Evolutionary conservation across 1,140 invertebrate species (phyloP), one percentile per base, ranked within the genome.

Genomic region (Xylocopa sonorina): DNA sequence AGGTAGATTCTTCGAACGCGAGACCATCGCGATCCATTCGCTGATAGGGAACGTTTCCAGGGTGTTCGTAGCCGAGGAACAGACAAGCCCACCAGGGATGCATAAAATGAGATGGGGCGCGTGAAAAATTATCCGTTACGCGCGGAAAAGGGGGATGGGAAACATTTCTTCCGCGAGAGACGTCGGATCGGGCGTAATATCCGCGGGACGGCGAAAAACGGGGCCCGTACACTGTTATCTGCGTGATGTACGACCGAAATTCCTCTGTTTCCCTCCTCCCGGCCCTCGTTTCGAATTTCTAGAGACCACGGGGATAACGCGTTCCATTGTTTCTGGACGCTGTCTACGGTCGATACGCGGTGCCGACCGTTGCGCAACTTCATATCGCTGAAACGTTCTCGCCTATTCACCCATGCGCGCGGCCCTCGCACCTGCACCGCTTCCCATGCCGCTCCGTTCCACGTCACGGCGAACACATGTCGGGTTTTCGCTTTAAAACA

Each of bases 271-370:
- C n/a, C n/a, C n/a, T n/a, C n/a, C n/a, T 64, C 57, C 27, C 24
- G n/a, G n/a, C 14, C 43, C 18, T n/a, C 24, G 21, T 77, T 50
- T 60, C 46, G n/a, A 34, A 27, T 68, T 57, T 5, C 29, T 29
- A 6, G 12, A 34, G 29, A 29, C 16, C 64, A 58, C 16, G 55
- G n/a, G n/a, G 34, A 77, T 69, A 77, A 72, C 62, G 16, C 43
- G 3, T 53, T 43, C 38, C 34, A 73, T 78, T 78, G 77, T 78
- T 57, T 34, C 48, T n/a, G 60, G 18, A 73, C 50, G 69, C 21
- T 38, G 43, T 60, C 6, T 24, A 27, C 48, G 48, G 16, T 58
- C 58, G 68, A 78, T 78, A 72, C 66, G 16, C 58, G 68, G 73
- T 78, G 63, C 66, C 10, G 14, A 43, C 32, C 29, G 41, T 38